phyloP scores from a whole-genome alignment of 2,888 invertebrate genomes.

The Copidosoma aretas region DNA sequence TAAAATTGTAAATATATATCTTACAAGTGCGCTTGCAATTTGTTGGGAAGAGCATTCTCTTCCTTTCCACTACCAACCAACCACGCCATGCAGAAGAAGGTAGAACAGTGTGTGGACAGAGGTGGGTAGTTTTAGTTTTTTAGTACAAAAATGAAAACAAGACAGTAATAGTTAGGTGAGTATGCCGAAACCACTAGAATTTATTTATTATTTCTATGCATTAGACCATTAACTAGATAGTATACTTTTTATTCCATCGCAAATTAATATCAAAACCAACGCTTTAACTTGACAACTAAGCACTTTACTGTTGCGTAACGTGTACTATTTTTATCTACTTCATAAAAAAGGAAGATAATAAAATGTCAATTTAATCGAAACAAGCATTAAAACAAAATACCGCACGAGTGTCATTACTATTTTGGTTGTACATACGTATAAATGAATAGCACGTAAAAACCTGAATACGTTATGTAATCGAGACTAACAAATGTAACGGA shows the following conservation, averaged over 20 bases:
- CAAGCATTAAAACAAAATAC: not conserved
- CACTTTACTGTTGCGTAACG: too few relatives aligned
- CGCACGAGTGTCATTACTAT: not conserved
- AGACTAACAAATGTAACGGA: not conserved
- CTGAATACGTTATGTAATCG: not conserved
- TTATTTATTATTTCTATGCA: conserved; percentile 23
- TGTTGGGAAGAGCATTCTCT: conserved; percentile 73
- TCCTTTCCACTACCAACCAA: conserved; percentile 70
- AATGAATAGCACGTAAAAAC: not conserved
- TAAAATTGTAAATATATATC: conserved; percentile 62
- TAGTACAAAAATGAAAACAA: conserved; percentile 62
- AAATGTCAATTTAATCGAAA: not conserved
- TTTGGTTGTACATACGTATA: not conserved
- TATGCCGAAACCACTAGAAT: conserved; percentile 58
- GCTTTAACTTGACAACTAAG: too few relatives aligned
- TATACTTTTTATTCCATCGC: not conserved
- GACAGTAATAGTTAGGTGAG: conserved; percentile 60
- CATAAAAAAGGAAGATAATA: not conserved
- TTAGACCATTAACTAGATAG: not conserved
- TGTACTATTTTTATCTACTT: too few relatives aligned
- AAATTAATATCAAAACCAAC: not conserved
- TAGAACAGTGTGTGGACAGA: conserved; percentile 62
- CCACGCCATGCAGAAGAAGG: conserved; percentile 69
- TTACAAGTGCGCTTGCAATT: conserved; percentile 73
- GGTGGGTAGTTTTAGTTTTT: conserved; percentile 60